Percentiles rank a stretch among this genome's conserved stretches.
phyloP scores from a whole-genome alignment of 2,888 invertebrate genomes.

The Papilio demoleus region DNA sequence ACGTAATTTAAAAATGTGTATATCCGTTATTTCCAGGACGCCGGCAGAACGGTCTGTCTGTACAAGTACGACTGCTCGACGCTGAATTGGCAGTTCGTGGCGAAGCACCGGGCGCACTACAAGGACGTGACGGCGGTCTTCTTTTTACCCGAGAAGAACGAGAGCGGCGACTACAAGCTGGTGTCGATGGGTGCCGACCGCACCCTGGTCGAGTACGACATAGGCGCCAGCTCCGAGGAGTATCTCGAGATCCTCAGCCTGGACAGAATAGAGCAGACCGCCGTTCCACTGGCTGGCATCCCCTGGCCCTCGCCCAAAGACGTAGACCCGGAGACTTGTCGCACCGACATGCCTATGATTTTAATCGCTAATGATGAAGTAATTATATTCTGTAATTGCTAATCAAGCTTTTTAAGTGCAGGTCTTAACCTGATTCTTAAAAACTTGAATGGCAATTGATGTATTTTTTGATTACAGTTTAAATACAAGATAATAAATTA shows the following conservation, averaged over 20 bases:
- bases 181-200: conserved; percentile 85
- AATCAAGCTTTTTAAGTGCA: too few relatives aligned
- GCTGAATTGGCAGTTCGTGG: conserved; percentile 80
- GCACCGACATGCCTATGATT: conserved; percentile 68
- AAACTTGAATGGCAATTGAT: too few relatives aligned
- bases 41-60: conserved; percentile 77
- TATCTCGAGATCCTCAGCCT: conserved; percentile 71
- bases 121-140: conserved; percentile 81
- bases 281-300: conserved; percentile 80
- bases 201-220: conserved; percentile 84
- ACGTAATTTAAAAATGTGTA: too few relatives aligned
- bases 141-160: conserved; percentile 75
- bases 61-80: conserved; percentile 67
- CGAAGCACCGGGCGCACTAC: conserved; percentile 85
- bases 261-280: conserved; percentile 85
- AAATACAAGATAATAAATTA: conserved; percentile 88
- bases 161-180: conserved; percentile 70
- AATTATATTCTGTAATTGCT: conserved; percentile 15
- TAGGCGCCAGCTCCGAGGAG: conserved; percentile 72
- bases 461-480: conserved; percentile 67
- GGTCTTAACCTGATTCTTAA: too few relatives aligned
- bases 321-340: conserved; percentile 54
- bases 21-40: conserved; percentile 71
- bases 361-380: conserved; percentile 86
- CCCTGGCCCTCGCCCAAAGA: conserved; percentile 63